Evolutionary conservation across 1,140 invertebrate genomes (phyloP).

Genomic region (Formica selysi): DNA sequence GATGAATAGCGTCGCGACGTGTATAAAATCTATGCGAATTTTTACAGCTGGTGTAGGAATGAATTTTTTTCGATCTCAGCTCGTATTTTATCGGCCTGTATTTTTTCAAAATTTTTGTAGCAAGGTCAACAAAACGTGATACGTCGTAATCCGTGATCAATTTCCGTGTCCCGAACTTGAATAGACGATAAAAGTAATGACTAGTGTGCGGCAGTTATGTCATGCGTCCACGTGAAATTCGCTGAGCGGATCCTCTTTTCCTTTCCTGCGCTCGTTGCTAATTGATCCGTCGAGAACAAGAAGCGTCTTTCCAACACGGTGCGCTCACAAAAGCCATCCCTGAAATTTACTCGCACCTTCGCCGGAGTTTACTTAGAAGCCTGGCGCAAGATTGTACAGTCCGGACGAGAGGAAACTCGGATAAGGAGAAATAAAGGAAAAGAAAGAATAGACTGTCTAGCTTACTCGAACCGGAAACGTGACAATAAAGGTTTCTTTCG

Average conservation of each 20-base stretch:
- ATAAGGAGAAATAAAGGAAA: conserved; percentile 41
- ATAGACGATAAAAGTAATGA: conserved; percentile 71
- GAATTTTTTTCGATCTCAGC: conserved; percentile 15
- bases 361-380: conserved; percentile 37
- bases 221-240: conserved; percentile 34
- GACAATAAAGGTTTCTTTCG: conserved; percentile 37
- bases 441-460: conserved; percentile 23
- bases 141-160: conserved; percentile 66
- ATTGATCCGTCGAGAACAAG: conserved; percentile 71
- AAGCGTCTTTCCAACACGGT: conserved; percentile 50
- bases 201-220: conserved; percentile 54
- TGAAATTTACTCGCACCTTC: conserved; percentile 62
- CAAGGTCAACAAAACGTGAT: conserved; percentile 20
- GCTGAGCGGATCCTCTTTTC: conserved; percentile 26
- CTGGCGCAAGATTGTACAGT: conserved; percentile 5
- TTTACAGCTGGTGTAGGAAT: conserved; percentile 15
- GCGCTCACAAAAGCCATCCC: conserved; percentile 48
- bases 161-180: conserved; percentile 66
- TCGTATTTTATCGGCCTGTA: not conserved
- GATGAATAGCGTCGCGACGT: conserved; percentile 19
- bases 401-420: conserved; percentile 22
- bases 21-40: conserved; percentile 29
- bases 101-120: conserved; percentile 45
- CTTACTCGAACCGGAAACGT: conserved; percentile 43
- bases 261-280: conserved; percentile 51